phyloP scores from a whole-genome alignment of 2,888 invertebrate species.

The Scrobipalpa costella region DNA sequence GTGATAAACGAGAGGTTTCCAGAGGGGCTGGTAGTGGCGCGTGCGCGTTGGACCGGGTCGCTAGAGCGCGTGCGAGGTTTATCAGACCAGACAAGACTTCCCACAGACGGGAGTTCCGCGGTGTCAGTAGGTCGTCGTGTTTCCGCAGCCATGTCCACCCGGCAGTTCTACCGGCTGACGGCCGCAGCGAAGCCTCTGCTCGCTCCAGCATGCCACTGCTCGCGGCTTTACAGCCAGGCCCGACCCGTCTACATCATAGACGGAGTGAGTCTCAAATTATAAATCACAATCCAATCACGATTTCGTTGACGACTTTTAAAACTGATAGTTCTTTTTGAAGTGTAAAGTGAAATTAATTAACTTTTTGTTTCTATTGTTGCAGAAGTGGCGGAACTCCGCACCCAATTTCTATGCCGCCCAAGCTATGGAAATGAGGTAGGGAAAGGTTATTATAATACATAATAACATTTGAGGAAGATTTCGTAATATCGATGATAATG shows the following conservation, averaged over 20 bases:
- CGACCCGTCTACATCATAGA: constrained; percentile 73
- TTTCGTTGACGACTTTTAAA: background rate
- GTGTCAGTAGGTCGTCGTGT: constrained; percentile 25
- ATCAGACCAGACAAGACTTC: constrained; percentile 12
- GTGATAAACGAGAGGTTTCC: constrained; percentile 57
- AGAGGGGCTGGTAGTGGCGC: constrained; percentile 63
- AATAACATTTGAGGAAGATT: background rate
- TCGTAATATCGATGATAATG: background rate
- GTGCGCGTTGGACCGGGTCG: constrained; percentile 59
- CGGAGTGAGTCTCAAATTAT: constrained; percentile 63
- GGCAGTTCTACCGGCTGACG: constrained; percentile 65
- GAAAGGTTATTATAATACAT: background rate
- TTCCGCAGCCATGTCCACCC: constrained; percentile 59
- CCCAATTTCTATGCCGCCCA: constrained; percentile 73
- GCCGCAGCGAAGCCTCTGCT: constrained; percentile 46
- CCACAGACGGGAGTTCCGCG: constrained; percentile 10
- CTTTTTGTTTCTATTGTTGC: constrained; percentile 47
- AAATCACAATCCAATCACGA: background rate
- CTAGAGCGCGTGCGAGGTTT: constrained; percentile 50
- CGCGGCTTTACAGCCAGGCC: constrained; percentile 71
- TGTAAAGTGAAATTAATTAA: background rate
- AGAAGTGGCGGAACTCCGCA: constrained; percentile 77
- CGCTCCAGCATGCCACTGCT: constrained; percentile 53
- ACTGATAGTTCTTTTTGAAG: background rate
- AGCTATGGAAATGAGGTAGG: constrained; percentile 70